These are phyloP conservation scores for Merodon equestris DNA, from an alignment of 2,888 invertebrate species.

Conservation along the genomic window DNA sequence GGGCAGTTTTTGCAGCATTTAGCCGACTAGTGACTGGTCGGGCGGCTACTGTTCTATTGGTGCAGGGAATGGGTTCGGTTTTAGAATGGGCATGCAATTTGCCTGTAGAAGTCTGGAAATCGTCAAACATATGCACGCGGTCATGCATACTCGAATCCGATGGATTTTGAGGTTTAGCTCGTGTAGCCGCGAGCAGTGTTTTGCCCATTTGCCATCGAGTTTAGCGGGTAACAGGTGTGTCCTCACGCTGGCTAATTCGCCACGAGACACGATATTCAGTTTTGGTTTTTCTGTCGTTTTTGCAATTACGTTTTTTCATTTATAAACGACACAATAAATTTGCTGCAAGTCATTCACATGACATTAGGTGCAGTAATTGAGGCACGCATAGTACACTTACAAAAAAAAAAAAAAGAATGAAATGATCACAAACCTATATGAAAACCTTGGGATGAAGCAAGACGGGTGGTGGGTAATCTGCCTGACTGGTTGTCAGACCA, in stretches of 20 bases:
- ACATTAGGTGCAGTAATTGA: too few species aligned
- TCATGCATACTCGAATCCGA: slow-evolving; percentile 43
- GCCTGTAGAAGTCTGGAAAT: slow-evolving; percentile 37
- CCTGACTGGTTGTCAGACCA: not conserved
- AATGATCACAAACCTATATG: too few species aligned
- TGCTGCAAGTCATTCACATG: not conserved
- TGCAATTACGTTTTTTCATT: slow-evolving; percentile 55
- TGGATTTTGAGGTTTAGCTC: slow-evolving; percentile 53
- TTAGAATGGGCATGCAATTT: slow-evolving; percentile 41
- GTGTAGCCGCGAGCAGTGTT: slow-evolving; percentile 22
- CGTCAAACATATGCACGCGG: slow-evolving; percentile 32
- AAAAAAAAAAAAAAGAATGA: too few species aligned
- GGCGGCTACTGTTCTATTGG: slow-evolving; percentile 25
- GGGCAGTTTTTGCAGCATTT: slow-evolving; percentile 33
- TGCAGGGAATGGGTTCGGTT: slow-evolving; percentile 25
- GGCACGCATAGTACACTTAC: too few species aligned
- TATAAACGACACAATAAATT: slow-evolving; percentile 54
- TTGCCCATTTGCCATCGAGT: slow-evolving; percentile 13
- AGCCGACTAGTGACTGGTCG: not conserved
- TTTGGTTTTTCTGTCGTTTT: slow-evolving; percentile 10
- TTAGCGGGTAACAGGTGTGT: slow-evolving; percentile 50
- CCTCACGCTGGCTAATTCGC: slow-evolving; percentile 33
- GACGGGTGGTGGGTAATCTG: not conserved
- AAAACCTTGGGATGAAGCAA: too few species aligned
- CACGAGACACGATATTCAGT: slow-evolving; percentile 57